These are phyloP conservation scores for Venusia cambrica DNA, from an alignment of 2,888 invertebrate species.

Conservation along the genomic window DNA sequence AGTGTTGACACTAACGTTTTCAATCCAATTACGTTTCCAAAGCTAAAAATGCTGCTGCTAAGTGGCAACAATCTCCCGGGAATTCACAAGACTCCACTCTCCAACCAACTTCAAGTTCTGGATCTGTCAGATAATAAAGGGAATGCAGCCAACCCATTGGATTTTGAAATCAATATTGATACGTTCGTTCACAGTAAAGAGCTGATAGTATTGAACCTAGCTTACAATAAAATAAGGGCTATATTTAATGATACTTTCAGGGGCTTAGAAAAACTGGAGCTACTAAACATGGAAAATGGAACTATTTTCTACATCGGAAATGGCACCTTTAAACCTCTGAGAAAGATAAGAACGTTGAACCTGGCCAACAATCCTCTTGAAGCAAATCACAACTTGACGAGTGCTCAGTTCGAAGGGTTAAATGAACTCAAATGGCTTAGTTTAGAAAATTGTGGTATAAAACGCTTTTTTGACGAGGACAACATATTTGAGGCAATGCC, in stretches of 20 bases:
- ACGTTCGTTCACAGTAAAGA: conserved; percentile 71
- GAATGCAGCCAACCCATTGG: conserved; percentile 56
- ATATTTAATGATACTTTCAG: conserved; percentile 73
- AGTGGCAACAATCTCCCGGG: conserved; percentile 77
- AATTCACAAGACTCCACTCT: conserved; percentile 71
- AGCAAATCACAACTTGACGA: conserved; percentile 58
- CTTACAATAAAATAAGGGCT: conserved; percentile 76
- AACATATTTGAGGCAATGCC: conserved; percentile 75
- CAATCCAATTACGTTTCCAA: conserved; percentile 65
- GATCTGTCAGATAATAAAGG: conserved; percentile 78
- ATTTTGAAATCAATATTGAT: conserved; percentile 73
- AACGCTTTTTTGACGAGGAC: conserved; percentile 56
- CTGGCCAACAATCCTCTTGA: conserved; percentile 77
- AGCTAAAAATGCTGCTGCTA: conserved; percentile 71
- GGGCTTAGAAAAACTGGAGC: conserved; percentile 69
- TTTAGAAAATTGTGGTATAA: conserved; percentile 75
- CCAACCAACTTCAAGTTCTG: conserved; percentile 67
- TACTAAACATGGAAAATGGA: conserved; percentile 76
- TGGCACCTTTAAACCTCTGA: conserved; percentile 66
- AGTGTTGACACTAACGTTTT: conserved; percentile 73
- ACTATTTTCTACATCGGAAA: conserved; percentile 72
- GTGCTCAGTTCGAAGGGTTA: conserved; percentile 69
- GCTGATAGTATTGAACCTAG: conserved; percentile 72
- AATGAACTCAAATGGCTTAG: conserved; percentile 68
- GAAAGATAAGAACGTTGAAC: conserved; percentile 69